phyloP scores from a whole-genome alignment of 2,797 vertebrate species.

The Myotis daubentonii region DNA sequence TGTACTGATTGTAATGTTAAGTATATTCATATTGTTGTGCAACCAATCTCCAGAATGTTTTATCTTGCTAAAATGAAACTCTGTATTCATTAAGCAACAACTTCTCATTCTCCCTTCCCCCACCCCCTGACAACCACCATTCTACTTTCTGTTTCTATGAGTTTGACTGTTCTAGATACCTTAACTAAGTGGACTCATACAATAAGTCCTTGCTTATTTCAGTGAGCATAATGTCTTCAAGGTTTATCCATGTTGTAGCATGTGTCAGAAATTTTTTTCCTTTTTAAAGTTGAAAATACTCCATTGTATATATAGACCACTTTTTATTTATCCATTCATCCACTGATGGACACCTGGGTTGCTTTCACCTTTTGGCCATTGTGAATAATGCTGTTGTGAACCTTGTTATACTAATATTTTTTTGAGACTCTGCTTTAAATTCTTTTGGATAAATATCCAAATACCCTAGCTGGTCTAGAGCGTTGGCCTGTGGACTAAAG shows the following conservation, averaged over 20 bases:
- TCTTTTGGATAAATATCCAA: neutral
- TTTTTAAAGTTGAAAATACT: neutral
- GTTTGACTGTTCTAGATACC: neutral
- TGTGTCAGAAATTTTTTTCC: neutral
- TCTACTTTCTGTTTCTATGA: neutral
- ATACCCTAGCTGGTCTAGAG: neutral
- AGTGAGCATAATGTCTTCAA: neutral
- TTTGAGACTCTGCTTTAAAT: neutral
- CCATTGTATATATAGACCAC: neutral
- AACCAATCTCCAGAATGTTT: neutral
- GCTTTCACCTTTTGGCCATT: neutral
- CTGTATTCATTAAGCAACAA: accelerated
- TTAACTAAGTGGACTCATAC: neutral
- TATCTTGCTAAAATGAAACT: neutral
- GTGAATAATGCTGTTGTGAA: neutral
- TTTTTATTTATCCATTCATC: neutral
- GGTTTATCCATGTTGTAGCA: neutral
- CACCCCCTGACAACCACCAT: neutral
- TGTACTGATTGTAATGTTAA: neutral
- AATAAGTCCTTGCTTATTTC: neutral
- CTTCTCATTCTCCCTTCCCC: accelerated
- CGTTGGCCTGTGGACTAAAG: too few relatives aligned
- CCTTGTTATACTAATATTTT: neutral
- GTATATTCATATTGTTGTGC: neutral
- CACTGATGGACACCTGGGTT: too few relatives aligned